Conservation (phyloP, 2,797 vertebrate genomes). For the Cossypha niveicapilla region DNA sequence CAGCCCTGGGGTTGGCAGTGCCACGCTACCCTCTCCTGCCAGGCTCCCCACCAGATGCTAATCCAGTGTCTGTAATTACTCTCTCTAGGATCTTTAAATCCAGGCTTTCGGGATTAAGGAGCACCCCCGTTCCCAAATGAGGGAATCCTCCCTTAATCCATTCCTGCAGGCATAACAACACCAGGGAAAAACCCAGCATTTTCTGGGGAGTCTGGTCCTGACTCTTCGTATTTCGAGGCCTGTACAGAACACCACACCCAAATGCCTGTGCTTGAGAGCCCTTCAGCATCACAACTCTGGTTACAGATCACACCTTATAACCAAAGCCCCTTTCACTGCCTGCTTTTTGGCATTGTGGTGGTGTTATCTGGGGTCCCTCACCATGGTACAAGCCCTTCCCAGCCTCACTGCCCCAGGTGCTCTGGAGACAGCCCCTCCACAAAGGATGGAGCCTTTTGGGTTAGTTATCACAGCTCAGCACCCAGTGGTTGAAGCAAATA, state of each 20-base stretch:
- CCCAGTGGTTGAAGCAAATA: not conserved
- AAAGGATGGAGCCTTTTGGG: not conserved
- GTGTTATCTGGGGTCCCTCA: not conserved
- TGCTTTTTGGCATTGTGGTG: rapidly evolving
- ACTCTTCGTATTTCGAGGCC: not conserved
- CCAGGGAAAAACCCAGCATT: not conserved
- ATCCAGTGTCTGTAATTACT: constrained; percentile 26
- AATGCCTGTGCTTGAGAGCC: not conserved
- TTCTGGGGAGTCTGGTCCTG: not conserved
- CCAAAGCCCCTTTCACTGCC: not conserved
- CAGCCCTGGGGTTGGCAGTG: not conserved
- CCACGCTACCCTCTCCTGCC: not conserved
- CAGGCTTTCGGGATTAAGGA: constrained; percentile 37
- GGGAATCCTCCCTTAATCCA: constrained; percentile 36
- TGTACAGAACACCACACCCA: not conserved
- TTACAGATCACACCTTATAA: not conserved
- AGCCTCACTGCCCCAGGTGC: not conserved
- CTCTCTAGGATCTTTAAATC: constrained; percentile 33
- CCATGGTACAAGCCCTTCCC: not conserved
- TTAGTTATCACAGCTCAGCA: not conserved
- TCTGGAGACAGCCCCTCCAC: not conserved
- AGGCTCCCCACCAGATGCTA: not conserved
- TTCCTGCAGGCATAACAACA: not conserved
- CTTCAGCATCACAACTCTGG: not conserved
- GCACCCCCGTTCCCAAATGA: not conserved